These are phyloP conservation scores for Zaprionus vittiger DNA, from an alignment of 1,140 invertebrate genomes.

Conservation along the genomic window DNA sequence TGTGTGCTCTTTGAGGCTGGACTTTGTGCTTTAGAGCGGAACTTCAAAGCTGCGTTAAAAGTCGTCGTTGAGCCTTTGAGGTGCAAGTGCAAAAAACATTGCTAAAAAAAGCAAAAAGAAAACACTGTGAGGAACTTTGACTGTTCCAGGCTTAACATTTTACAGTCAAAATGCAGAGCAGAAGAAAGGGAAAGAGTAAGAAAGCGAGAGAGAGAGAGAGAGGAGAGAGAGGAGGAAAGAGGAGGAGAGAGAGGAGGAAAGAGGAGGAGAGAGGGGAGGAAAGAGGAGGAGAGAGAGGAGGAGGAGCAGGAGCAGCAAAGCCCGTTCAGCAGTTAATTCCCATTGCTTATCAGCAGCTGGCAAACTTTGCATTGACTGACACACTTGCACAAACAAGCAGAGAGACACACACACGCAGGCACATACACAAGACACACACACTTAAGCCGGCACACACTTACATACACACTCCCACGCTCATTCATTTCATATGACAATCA, in stretches of 20 bases:
- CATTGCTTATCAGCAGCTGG: slow-evolving; percentile 58
- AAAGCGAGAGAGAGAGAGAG: neutral
- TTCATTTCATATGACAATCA: slow-evolving; percentile 38
- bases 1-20: slow-evolving; percentile 37
- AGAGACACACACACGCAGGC: neutral
- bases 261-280: neutral
- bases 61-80: slow-evolving; percentile 28
- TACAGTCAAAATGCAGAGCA: neutral
- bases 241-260: neutral
- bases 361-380: slow-evolving; percentile 56
- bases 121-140: slow-evolving; percentile 29
- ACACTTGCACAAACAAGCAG: slow-evolving; percentile 23
- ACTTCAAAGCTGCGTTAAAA: slow-evolving; percentile 51
- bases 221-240: neutral
- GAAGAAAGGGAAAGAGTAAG: neutral
- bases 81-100: slow-evolving; percentile 10
- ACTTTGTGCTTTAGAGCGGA: slow-evolving; percentile 47
- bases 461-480: neutral
- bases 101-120: neutral
- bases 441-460: neutral
- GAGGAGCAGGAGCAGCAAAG: slow-evolving; percentile 6
- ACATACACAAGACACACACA: neutral
- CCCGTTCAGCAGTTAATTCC: slow-evolving; percentile 43
- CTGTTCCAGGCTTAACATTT: slow-evolving; percentile 37
- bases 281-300: neutral